phyloP scores from a whole-genome alignment of 2,888 invertebrate genomes.

The Scotopteryx bipunctaria region DNA sequence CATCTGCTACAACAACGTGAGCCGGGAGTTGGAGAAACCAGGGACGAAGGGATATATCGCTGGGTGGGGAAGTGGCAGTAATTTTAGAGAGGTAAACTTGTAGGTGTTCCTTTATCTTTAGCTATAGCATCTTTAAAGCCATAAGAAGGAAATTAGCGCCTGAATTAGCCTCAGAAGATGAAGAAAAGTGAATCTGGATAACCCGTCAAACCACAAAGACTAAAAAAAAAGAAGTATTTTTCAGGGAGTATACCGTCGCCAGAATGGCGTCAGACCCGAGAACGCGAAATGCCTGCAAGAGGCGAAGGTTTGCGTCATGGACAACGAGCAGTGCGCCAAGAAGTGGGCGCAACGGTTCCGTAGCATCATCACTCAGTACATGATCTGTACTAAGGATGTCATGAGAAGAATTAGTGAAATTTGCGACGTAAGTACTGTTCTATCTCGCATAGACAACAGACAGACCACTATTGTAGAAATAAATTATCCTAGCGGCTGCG shows the following conservation, averaged over 20 bases:
- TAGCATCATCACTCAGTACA: constrained; percentile 69
- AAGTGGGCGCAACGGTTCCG: constrained; percentile 74
- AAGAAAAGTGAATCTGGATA: no score
- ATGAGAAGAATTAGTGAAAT: constrained; percentile 71
- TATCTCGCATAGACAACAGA: no score
- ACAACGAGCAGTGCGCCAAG: constrained; percentile 73
- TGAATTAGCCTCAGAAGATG: no score
- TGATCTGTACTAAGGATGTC: constrained; percentile 77
- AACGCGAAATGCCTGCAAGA: constrained; percentile 72
- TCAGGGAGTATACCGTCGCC: constrained; percentile 72
- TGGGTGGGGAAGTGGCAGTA: constrained; percentile 76
- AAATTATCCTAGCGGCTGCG: not conserved
- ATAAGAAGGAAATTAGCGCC: no score
- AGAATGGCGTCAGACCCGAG: constrained; percentile 54
- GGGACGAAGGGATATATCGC: constrained; percentile 72
- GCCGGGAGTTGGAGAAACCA: constrained; percentile 69
- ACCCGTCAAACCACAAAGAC: no score
- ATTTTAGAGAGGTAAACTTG: constrained; percentile 69
- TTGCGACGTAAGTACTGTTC: constrained; percentile 64
- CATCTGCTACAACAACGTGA: constrained; percentile 68
- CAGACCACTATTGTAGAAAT: no score
- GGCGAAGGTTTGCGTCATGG: constrained; percentile 76
- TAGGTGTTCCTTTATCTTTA: not conserved
- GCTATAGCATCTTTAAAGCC: no score
- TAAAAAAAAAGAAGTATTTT: no score